Conservation (phyloP, 1,140 invertebrate species). For the Drosophila pruinosa region DNA sequence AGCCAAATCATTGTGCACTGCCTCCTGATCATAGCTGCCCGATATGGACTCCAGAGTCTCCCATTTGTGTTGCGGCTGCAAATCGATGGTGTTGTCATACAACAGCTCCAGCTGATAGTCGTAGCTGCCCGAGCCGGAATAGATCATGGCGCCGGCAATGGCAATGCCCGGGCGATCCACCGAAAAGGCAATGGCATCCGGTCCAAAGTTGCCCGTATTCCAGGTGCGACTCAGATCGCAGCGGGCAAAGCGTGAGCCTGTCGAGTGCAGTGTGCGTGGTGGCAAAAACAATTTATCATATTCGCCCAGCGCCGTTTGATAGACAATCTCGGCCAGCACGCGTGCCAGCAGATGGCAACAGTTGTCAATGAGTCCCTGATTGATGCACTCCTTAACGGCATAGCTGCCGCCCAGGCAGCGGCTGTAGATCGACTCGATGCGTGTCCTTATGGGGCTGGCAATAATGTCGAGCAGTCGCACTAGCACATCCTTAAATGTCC, state of each 20-base stretch:
- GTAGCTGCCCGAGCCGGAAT: slow-evolving; percentile 93
- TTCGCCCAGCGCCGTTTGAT: slow-evolving; percentile 85
- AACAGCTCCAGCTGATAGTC: slow-evolving; percentile 96
- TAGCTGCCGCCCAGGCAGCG: slow-evolving; percentile 56
- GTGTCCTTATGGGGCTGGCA: slow-evolving; percentile 88
- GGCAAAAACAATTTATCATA: slow-evolving; percentile 85
- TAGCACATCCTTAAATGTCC: slow-evolving; percentile 93
- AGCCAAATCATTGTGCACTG: slow-evolving; percentile 89
- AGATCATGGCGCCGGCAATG: slow-evolving; percentile 93
- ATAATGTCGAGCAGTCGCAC: slow-evolving; percentile 92
- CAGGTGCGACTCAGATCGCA: slow-evolving; percentile 94
- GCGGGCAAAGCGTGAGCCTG: slow-evolving; percentile 94
- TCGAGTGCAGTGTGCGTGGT: slow-evolving; percentile 89
- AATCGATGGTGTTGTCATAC: slow-evolving; percentile 87
- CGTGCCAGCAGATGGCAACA: slow-evolving; percentile 93
- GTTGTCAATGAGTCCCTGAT: slow-evolving; percentile 87
- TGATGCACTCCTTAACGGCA: slow-evolving; percentile 60
- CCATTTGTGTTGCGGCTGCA: slow-evolving; percentile 84
- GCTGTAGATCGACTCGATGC: slow-evolving; percentile 83
- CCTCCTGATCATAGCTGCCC: slow-evolving; percentile 83
- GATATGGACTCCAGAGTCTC: slow-evolving; percentile 78
- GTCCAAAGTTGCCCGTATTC: slow-evolving; percentile 98
- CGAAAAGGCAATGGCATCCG: slow-evolving; percentile 97
- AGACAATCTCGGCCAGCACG: slow-evolving; percentile 94
- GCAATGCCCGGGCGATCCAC: slow-evolving; percentile 95